Base-by-base conservation (phyloP, 2,888 invertebrate genomes). In the Pecten maximus region DNA sequence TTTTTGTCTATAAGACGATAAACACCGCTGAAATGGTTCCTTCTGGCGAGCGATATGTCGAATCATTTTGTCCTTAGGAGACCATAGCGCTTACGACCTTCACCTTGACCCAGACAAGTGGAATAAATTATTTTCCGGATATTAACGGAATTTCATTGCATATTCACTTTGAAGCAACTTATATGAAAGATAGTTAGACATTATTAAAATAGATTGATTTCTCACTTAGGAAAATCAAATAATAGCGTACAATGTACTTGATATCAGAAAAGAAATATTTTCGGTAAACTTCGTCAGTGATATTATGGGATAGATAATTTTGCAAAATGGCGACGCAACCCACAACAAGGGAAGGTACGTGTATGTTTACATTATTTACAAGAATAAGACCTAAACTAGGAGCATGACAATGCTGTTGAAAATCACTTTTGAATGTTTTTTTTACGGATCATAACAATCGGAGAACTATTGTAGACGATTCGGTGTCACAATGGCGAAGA, bases 311-410 rank as follows among this genome's bases (percentile, higher is more conserved):
- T 74, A 74, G 28, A 74, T 74, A 74, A 74, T 10, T 74, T 74
- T 19, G 48, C 89, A 94, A 94, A 91, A 95, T 95, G 95, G 94
- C 95, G 74, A 35, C 74, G 10, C 74, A 74, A 54, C 94, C 95
- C 48, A 93, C 93, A 91, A 95, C 94, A 40, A 94, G 95, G 88
- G 95, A 95, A 93, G 95, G 95, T 95, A 92, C 87, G 88, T 48
- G 23, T 40, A 8, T 48, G 40, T 60, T 60, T 74, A 86, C 15
- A 88, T 86, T 10, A 28, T 23, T 74, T 23, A 74, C 12, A 74
- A 74, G 74, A 28, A 10, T 35, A 3, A 74, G 10, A 35, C 6
- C 35, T 35, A 88, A 90, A 89, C 87, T 88, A 87, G 60, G 40
- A 92, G 90, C 91, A 93, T 93, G 92, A 91, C 92, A 40, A 90